These are phyloP conservation scores for Agapostemon virescens DNA, from an alignment of 2,888 invertebrate species.

Conservation along the genomic window DNA sequence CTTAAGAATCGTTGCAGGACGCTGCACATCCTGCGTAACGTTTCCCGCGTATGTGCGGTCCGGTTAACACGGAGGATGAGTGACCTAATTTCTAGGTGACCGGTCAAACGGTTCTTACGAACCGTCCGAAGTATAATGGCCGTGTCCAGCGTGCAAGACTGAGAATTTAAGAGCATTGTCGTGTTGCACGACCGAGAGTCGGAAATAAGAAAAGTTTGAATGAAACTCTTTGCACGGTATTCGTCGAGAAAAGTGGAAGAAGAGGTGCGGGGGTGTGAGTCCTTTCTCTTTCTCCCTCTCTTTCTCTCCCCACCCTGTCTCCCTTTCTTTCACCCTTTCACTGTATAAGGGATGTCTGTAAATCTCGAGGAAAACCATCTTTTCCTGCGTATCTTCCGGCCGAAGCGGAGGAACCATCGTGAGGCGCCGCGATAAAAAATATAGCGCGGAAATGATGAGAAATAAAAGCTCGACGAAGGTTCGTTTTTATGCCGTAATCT, in stretches of 20 bases:
- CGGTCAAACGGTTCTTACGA: conserved; percentile 44
- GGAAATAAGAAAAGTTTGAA: conserved; percentile 77
- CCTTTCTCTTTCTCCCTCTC: conserved; percentile 4
- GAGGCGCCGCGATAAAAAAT: conserved; percentile 46
- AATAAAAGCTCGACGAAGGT: conserved; percentile 46
- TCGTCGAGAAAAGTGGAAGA: conserved; percentile 21
- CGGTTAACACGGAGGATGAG: background rate
- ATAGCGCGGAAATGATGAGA: conserved; percentile 49
- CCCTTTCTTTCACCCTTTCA: background rate
- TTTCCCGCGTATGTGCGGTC: background rate
- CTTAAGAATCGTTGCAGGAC: conserved; percentile 17
- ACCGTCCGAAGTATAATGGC: conserved; percentile 54
- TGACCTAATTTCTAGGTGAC: conserved; percentile 49
- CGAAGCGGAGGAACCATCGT: conserved; percentile 30
- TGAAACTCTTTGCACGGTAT: conserved; percentile 61
- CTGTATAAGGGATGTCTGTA: conserved; percentile 48
- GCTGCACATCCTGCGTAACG: background rate
- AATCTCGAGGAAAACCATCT: conserved; percentile 58
- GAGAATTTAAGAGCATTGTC: conserved; percentile 79
- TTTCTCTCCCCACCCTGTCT: background rate
- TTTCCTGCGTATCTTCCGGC: conserved; percentile 13
- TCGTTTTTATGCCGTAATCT: conserved; percentile 59
- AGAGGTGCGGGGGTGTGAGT: conserved; percentile 8
- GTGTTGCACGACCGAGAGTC: conserved; percentile 69
- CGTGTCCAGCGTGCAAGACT: conserved; percentile 49